Conservation (phyloP, 1,140 invertebrate genomes). For the Drosophila pectinifera region DNA sequence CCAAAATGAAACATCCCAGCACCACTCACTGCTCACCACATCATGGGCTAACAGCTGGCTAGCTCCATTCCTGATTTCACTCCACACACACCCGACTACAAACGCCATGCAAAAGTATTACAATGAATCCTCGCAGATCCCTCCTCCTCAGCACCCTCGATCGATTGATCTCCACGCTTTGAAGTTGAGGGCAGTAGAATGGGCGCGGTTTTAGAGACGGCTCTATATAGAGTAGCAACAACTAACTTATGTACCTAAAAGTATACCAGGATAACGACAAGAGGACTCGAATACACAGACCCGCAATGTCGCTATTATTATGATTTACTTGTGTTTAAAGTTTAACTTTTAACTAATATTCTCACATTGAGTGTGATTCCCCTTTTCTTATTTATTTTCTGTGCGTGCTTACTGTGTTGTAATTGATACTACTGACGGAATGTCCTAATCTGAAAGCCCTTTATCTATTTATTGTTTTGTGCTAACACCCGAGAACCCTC, state of each 20-base stretch:
- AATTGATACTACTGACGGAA: constrained; percentile 25
- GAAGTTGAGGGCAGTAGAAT: constrained; percentile 43
- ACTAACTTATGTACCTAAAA: constrained; percentile 56
- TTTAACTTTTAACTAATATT: constrained; percentile 23
- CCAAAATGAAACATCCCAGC: constrained; percentile 45
- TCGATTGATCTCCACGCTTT: constrained; percentile 58
- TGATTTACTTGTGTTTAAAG: constrained; percentile 34
- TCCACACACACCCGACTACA: constrained; percentile 11
- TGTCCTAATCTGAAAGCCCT: neutral
- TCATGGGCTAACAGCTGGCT: constrained; percentile 14
- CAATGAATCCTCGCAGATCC: constrained; percentile 29
- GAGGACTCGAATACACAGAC: constrained; percentile 17
- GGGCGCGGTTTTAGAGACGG: constrained; percentile 8
- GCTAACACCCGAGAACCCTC: constrained; percentile 38
- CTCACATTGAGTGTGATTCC: neutral
- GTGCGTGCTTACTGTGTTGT: constrained; percentile 34
- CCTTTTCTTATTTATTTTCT: constrained; percentile 19
- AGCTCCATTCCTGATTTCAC: constrained; percentile 20
- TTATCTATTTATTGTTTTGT: constrained; percentile 36
- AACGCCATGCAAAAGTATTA: constrained; percentile 40
- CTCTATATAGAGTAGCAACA: constrained; percentile 21
- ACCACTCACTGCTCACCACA: constrained; percentile 14
- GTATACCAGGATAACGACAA: constrained; percentile 31
- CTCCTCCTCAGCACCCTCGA: constrained; percentile 9
- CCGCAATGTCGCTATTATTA: constrained; percentile 23